A percentile compares a stretch with the other conserved stretches of the same genome.
Conservation (phyloP, 2,888 invertebrate species). For the Lumbricus terrestris region DNA sequence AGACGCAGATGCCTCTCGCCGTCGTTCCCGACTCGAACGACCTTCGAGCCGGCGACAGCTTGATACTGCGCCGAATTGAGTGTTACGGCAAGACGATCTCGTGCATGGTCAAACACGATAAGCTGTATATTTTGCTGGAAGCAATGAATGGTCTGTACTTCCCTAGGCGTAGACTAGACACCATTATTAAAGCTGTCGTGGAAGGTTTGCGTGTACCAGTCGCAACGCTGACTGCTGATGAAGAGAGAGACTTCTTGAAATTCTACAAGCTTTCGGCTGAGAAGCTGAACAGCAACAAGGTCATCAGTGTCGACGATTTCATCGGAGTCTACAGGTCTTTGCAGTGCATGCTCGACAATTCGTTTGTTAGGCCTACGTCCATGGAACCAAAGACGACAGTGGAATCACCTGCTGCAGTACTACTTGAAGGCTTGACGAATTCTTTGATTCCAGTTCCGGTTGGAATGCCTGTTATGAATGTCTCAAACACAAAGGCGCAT, state of each 20-base stretch:
- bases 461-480: background rate
- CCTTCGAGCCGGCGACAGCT: background rate
- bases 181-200: background rate
- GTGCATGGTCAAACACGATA: background rate
- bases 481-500: background rate
- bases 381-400: background rate
- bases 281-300: background rate
- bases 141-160: conserved; percentile 13
- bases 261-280: background rate
- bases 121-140: conserved; percentile 8
- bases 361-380: background rate
- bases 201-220: background rate
- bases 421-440: background rate
- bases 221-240: background rate
- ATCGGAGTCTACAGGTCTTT: background rate
- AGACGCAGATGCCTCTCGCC: too few species aligned
- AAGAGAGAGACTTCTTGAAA: background rate
- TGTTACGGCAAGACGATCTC: background rate
- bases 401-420: background rate
- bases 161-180: background rate
- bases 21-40: background rate
- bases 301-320: background rate
- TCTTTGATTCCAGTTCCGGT: background rate
- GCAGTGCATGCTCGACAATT: background rate
- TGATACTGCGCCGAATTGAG: background rate